Evolutionary conservation across 1,140 invertebrate species (phyloP), one percentile per base, ranked within the genome.

Genomic region (Oreohelix idahoensis): DNA sequence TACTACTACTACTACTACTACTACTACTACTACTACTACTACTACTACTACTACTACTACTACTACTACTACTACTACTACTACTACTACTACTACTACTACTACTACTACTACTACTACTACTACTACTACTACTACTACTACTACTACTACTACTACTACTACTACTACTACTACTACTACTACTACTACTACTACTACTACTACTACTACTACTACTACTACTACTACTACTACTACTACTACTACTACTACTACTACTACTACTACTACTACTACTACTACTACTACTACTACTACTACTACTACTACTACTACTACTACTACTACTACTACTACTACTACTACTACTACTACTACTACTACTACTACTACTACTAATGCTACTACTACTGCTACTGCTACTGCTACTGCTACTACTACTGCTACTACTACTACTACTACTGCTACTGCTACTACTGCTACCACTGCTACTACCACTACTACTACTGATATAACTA

Each of bases 101-200:
- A 79, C 35, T 45, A 36, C 73, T 45, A 38, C 35, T 45, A 36
- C 73, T 45, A 38, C 73, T 75, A 17, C 73, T 45, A 17, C 73
- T 36, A 17, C 35, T 38, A 38, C 73, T 36, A 38, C 38, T 36
- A 38, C 73, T 75, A n/a, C 39, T 75, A n/a, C 39, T 75, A 17
- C 39, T 35, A 20, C 73, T 75, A 20, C 73, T 75, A 20, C 38
- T 75, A 38, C 38, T 75, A 75, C 73, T 75, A 75, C 73, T 32
- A 75, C 73, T 75, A 75, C 73, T 75, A 79, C 76, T 63, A 36
- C 0, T 63, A 53, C 76, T 63, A 5, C 76, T 63, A 79, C 76
- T 79, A 79, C 0, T 53, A 53, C 49, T 79, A 63, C 53, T 79
- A 63, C 76, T 79, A 79, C 39, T 79, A 53, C 76, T 79, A 79